Conservation (phyloP, 2,113 vertebrate genomes). For the Phylloscopus trochilus region DNA sequence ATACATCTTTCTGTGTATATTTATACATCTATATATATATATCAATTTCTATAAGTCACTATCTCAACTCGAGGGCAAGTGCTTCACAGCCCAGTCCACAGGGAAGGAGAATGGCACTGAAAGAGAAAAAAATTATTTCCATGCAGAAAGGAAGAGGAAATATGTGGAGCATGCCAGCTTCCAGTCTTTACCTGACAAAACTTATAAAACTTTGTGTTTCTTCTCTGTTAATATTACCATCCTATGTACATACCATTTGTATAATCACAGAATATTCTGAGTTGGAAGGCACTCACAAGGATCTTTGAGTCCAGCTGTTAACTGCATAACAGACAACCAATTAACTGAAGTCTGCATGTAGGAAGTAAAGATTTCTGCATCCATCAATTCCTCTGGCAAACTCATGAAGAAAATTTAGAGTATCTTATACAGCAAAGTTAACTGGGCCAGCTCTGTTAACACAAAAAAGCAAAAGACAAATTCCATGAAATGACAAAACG, state of each 20-base stretch:
- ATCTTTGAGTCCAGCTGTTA: neutral
- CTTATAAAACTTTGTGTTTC: neutral
- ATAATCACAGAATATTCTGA: neutral
- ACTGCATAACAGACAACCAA: neutral
- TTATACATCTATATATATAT: neutral
- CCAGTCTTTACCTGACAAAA: neutral
- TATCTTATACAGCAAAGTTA: neutral
- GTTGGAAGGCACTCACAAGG: neutral
- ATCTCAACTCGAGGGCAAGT: neutral
- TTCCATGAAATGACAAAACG: neutral
- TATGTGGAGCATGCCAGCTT: neutral
- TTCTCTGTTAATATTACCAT: neutral
- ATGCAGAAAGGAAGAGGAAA: neutral
- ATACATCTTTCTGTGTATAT: neutral
- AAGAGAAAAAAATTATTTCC: neutral
- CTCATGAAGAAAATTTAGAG: neutral
- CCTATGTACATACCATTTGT: fast-evolving
- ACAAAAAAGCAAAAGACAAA: neutral
- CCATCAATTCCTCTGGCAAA: neutral
- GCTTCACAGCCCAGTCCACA: neutral
- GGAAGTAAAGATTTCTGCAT: neutral
- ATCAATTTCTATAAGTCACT: neutral
- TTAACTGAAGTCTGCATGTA: fast-evolving
- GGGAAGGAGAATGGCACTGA: neutral
- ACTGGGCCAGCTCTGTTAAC: neutral